Conservation (phyloP, 53 echinoderm and acorn worm genomes). For the Echinometra lucunter region DNA sequence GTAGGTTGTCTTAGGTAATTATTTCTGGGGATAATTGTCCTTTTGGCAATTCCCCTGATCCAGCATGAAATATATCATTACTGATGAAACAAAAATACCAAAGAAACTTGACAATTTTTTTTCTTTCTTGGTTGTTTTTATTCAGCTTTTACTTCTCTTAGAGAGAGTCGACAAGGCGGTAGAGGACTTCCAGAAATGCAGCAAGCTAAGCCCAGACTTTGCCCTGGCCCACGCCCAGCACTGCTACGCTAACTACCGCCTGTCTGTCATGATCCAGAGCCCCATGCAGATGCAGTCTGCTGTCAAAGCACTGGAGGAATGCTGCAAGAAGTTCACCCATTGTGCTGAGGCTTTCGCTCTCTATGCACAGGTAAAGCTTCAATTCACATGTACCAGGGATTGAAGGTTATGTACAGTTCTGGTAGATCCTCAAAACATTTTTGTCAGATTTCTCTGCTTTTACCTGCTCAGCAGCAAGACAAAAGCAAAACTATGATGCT, state of each 20-base stretch:
- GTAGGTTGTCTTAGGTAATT: too few relatives aligned
- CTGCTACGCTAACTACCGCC: slow-evolving; percentile 92
- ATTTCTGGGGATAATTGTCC: too few relatives aligned
- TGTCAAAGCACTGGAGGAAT: slow-evolving; percentile 83
- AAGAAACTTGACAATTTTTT: not conserved
- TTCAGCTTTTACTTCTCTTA: slow-evolving; percentile 88
- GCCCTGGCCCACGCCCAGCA: slow-evolving; percentile 97
- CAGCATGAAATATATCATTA: too few relatives aligned
- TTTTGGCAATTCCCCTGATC: too few relatives aligned
- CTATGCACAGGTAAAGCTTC: slow-evolving; percentile 95
- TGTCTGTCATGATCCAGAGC: slow-evolving; percentile 84
- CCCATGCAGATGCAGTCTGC: slow-evolving; percentile 97
- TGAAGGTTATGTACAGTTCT: too few relatives aligned
- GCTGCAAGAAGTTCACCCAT: slow-evolving; percentile 82
- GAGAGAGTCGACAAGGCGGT: slow-evolving; percentile 91
- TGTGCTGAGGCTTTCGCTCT: slow-evolving; percentile 96
- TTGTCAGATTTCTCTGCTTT: too few relatives aligned
- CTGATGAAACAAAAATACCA: not conserved
- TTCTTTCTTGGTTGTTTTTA: slow-evolving; percentile 7
- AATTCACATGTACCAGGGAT: too few relatives aligned
- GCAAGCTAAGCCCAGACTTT: slow-evolving; percentile 83
- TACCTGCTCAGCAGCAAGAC: too few relatives aligned
- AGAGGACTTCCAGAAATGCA: slow-evolving; percentile 95
- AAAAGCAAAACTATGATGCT: too few relatives aligned
- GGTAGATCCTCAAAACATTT: too few relatives aligned